These are phyloP conservation scores for Lasius fuliginosus DNA, from an alignment of 2,888 invertebrate species.

Conservation along the genomic window DNA sequence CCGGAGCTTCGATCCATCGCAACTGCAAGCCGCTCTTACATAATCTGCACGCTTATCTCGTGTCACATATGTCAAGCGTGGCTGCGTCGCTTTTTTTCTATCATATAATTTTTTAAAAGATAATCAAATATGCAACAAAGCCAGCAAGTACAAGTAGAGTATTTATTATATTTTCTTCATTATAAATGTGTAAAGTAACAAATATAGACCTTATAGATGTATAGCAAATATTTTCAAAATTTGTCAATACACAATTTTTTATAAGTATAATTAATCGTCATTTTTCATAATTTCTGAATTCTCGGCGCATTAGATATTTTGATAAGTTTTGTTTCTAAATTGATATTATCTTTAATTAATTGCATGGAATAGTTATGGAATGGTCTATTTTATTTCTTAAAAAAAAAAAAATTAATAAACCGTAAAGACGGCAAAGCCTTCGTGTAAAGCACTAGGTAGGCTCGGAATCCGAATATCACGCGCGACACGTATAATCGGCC, in stretches of 20 bases:
- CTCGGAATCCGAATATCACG: background rate
- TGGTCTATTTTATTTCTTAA: too few species aligned
- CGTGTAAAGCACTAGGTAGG: background rate
- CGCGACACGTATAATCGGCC: background rate
- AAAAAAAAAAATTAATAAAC: background rate
- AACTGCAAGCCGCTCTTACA: conserved; percentile 62
- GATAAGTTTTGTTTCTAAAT: background rate
- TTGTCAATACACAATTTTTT: background rate
- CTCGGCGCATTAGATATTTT: background rate
- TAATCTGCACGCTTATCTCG: conserved; percentile 74
- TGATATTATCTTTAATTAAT: background rate
- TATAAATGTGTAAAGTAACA: too few species aligned
- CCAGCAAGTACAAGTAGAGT: background rate
- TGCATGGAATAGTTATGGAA: background rate
- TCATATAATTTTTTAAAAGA: conserved; percentile 48
- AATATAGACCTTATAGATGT: background rate
- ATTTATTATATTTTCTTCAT: background rate
- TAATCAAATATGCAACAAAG: background rate
- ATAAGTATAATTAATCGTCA: background rate
- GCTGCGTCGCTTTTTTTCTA: conserved; percentile 62
- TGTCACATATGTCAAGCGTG: conserved; percentile 70
- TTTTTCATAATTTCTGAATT: background rate
- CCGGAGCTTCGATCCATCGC: conserved; percentile 50
- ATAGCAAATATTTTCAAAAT: background rate
- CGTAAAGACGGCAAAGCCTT: background rate